These are phyloP conservation scores for Mesorhabditis sp. DNA, from an alignment of 2,888 invertebrate genomes.

Conservation along the genomic window DNA sequence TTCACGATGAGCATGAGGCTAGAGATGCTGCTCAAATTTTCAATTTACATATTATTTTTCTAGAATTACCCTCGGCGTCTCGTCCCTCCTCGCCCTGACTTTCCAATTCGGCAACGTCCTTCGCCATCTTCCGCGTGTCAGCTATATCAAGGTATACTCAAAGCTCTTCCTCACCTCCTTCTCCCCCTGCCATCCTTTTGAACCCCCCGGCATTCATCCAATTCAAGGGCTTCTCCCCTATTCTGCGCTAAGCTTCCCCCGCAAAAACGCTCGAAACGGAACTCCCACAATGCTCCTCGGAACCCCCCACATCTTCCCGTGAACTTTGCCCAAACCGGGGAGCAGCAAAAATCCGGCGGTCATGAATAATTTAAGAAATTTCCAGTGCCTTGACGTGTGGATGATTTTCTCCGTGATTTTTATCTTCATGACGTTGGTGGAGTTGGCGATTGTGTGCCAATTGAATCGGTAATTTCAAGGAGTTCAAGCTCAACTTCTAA, in stretches of 20 bases:
- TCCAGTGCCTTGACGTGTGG: slow-evolving; percentile 56
- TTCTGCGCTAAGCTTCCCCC: no score
- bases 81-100: slow-evolving; percentile 55
- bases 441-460: slow-evolving; percentile 57
- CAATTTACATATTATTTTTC: background rate
- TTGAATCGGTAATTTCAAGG: slow-evolving; percentile 32
- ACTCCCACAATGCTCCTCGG: no score
- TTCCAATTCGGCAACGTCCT: slow-evolving; percentile 58
- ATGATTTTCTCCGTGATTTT: slow-evolving; percentile 56
- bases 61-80: slow-evolving; percentile 56
- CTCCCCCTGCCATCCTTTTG: no score
- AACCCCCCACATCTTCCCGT: no score
- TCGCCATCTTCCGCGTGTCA: slow-evolving; percentile 57
- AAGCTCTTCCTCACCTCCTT: no score
- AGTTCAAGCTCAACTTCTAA: background rate
- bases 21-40: no score
- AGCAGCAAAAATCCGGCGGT: slow-evolving; percentile 3
- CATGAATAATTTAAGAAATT: slow-evolving; percentile 15
- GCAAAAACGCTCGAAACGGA: no score
- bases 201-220: no score
- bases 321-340: no score
- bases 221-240: no score
- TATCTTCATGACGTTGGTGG: slow-evolving; percentile 56
- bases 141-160: slow-evolving; percentile 50
- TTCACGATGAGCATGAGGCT: no score